Conservation (phyloP, 1,140 invertebrate genomes). For the Episyrphus balteatus region DNA sequence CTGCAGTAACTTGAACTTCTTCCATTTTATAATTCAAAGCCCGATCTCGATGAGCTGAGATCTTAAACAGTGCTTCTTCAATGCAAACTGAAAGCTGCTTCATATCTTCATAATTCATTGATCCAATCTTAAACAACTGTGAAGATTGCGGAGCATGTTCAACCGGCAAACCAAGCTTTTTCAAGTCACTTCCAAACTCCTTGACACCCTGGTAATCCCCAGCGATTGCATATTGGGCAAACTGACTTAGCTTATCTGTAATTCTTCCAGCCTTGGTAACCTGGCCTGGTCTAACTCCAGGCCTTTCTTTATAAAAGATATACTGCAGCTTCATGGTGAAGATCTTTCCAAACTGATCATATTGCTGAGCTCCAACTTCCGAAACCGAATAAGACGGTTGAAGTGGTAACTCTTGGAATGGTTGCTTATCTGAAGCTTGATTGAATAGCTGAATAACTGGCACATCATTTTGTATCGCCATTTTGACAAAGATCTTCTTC, state of each 20-base stretch:
- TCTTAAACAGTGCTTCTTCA: slow-evolving; percentile 80
- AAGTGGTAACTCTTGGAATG: slow-evolving; percentile 85
- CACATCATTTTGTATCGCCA: slow-evolving; percentile 68
- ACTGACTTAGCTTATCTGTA: slow-evolving; percentile 83
- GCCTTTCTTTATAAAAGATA: slow-evolving; percentile 95
- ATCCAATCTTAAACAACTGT: slow-evolving; percentile 92
- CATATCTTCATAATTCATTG: slow-evolving; percentile 77
- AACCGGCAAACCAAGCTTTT: slow-evolving; percentile 88
- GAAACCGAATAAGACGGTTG: slow-evolving; percentile 89
- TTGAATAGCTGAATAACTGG: slow-evolving; percentile 80
- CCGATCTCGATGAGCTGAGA: slow-evolving; percentile 73
- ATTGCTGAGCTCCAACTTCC: slow-evolving; percentile 89
- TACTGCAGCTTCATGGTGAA: slow-evolving; percentile 98
- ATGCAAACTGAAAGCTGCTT: slow-evolving; percentile 81
- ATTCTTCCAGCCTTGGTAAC: slow-evolving; percentile 87
- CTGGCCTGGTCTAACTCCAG: slow-evolving; percentile 91
- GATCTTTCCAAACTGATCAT: slow-evolving; percentile 97
- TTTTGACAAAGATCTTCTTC: slow-evolving; percentile 89
- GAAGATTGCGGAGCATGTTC: slow-evolving; percentile 96
- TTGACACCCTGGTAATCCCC: slow-evolving; percentile 86
- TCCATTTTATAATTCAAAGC: slow-evolving; percentile 95
- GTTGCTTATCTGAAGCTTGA: slow-evolving; percentile 73
- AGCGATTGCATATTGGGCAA: slow-evolving; percentile 87
- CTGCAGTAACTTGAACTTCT: slow-evolving; percentile 91
- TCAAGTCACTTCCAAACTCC: slow-evolving; percentile 83